Evolutionary conservation across 2,113 vertebrate species (phyloP).

Genomic region (Xiphias gladius): DNA sequence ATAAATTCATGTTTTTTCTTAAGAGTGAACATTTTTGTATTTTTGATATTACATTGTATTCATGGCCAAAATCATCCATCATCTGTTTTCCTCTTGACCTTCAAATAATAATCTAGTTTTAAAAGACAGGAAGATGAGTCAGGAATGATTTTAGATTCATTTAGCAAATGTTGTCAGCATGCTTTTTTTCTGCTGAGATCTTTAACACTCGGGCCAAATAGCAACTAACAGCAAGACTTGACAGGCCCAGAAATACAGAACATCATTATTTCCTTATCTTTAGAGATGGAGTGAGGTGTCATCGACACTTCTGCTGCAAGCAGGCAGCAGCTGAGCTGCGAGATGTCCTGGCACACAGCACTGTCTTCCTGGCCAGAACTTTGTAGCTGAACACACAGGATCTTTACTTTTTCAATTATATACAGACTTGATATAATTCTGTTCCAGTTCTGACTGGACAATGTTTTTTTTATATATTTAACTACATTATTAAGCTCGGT

Average conservation of each 20-base stretch:
- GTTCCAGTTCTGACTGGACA: background rate
- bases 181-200: slow-evolving; percentile 65
- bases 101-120: slow-evolving; percentile 6
- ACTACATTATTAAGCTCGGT: background rate
- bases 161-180: slow-evolving; percentile 63
- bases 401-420: slow-evolving; percentile 71
- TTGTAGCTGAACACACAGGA: slow-evolving; percentile 55
- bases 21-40: background rate
- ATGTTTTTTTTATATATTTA: background rate
- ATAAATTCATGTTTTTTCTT: background rate
- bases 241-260: slow-evolving; percentile 62
- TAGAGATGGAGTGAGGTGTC: slow-evolving; percentile 78
- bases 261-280: slow-evolving; percentile 78
- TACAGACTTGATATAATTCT: background rate
- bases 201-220: slow-evolving; percentile 67
- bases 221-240: slow-evolving; percentile 65
- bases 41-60: background rate
- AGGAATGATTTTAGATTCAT: slow-evolving; percentile 55
- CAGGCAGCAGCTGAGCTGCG: slow-evolving; percentile 81
- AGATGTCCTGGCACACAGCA: slow-evolving; percentile 77
- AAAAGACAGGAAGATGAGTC: background rate
- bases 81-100: slow-evolving; percentile 9
- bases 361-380: slow-evolving; percentile 66
- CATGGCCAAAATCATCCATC: background rate
- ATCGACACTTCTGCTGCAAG: slow-evolving; percentile 76